Percentiles rank a stretch among this genome's conserved stretches.
These are phyloP conservation scores for Notodonta dromedarius DNA, from an alignment of 2,888 invertebrate species.

Conservation along the genomic window DNA sequence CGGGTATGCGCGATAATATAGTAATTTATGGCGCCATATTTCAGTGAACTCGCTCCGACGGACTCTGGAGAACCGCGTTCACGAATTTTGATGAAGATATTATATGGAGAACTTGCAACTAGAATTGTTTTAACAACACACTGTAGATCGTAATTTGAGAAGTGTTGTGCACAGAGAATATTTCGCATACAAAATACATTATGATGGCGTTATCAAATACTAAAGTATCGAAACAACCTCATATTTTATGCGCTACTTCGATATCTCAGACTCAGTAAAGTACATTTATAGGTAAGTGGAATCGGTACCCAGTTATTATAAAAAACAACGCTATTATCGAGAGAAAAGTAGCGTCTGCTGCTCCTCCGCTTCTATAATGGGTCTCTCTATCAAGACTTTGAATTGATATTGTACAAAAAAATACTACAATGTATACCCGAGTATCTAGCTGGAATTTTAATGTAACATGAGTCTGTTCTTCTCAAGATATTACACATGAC, in stretches of 20 bases:
- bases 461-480: too few species aligned
- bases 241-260: too few species aligned
- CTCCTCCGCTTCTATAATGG: constrained; percentile 11
- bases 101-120: background rate
- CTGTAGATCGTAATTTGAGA: background rate
- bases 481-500: too few species aligned
- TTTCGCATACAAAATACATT: background rate
- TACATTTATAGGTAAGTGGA: too few species aligned
- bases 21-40: constrained; percentile 6
- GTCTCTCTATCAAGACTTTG: constrained; percentile 12
- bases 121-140: background rate
- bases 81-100: constrained; percentile 3
- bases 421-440: constrained; percentile 8
- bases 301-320: background rate
- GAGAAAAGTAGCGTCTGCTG: background rate
- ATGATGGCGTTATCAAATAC: too few species aligned
- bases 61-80: background rate
- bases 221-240: too few species aligned
- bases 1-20: constrained; percentile 5
- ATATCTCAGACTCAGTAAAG: too few species aligned
- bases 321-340: background rate
- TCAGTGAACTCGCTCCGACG: constrained; percentile 4
- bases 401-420: constrained; percentile 24
- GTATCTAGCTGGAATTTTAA: too few species aligned
- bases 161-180: background rate